Evolutionary conservation across 2,888 invertebrate species (phyloP), one percentile per base, ranked within the genome.

Genomic region (Andrena hattorfiana): DNA sequence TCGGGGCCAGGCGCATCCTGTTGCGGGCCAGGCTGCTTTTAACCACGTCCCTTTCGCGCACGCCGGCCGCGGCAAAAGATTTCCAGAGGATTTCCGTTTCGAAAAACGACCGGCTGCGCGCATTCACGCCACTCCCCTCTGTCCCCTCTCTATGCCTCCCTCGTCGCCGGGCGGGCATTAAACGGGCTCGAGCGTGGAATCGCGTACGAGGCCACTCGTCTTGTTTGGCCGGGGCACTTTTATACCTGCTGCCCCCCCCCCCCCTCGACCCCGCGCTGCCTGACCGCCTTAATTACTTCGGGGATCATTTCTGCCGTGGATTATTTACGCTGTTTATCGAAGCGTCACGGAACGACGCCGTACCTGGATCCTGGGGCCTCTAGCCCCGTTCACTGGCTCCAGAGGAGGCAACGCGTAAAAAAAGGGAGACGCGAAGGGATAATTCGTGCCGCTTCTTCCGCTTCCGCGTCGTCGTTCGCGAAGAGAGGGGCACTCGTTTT

Each of bases 311-410:
- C 80, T 84, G 62, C 67, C 28, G 16, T 48, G 70, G 63, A 84
- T 85, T 84, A 84, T 85, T 82, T 75, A 66, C 85, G 79, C 75
- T 77, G 77, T 56, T 85, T 83, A 85, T 82, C 85, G 85, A 77
- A 75, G 62, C 81, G 84, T 81, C 78, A 69, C 79, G 77, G 60
- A 62, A 26, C 54, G 51, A 71, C 60, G 70, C 30, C 54, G 28
- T 32, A 54, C 28, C 69, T 13, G 59, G 20, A 28, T 42, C 56
- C 23, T 4, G 0, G 4, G 56, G 56, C 23, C 23, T 26, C 56
- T 23, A 26, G 10, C 23, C 26, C 10, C 56, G 56, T 26, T 42
- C 42, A 16, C 42, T 42, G 42, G 42, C 42, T 42, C 16, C 42
- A 5, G 16, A 42, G 42, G 42, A 42, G 42, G 42, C 3, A 42